Evolutionary conservation across 2,888 invertebrate genomes (phyloP).

Genomic region (Empis stercorea): DNA sequence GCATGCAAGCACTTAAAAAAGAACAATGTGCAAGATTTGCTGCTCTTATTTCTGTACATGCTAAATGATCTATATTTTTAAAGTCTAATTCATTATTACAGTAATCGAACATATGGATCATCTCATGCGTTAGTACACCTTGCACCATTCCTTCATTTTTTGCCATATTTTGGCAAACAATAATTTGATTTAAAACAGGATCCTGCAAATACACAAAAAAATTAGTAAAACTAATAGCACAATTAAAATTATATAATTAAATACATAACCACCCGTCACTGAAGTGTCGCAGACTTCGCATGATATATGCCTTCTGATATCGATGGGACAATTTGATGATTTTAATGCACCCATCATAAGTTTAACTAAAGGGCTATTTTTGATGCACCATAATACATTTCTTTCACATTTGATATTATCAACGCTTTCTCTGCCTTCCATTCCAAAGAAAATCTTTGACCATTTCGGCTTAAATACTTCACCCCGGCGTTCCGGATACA

Average conservation of each 20-base stretch:
- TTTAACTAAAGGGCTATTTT: constrained; percentile 68
- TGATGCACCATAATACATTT: constrained; percentile 61
- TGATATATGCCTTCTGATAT: constrained; percentile 75
- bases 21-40: constrained; percentile 91
- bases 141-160: constrained; percentile 55
- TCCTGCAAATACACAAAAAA: constrained; percentile 14
- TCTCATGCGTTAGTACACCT: constrained; percentile 77
- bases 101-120: constrained; percentile 94
- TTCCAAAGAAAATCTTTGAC: constrained; percentile 43
- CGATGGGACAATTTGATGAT: constrained; percentile 48
- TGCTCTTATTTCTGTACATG: constrained; percentile 90
- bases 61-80: constrained; percentile 79
- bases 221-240: background rate
- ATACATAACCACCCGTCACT: constrained; percentile 73
- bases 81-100: constrained; percentile 82
- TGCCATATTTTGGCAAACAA: constrained; percentile 81
- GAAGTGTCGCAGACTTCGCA: constrained; percentile 79
- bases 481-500: constrained; percentile 70
- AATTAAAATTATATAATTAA: constrained; percentile 41
- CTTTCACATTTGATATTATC: constrained; percentile 68
- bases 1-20: constrained; percentile 63
- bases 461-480: constrained; percentile 42
- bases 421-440: constrained; percentile 55
- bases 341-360: constrained; percentile 75
- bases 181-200: constrained; percentile 42